Evolutionary conservation across 2,797 vertebrate genomes (phyloP).

Genomic region (Anomalospiza imberbis): DNA sequence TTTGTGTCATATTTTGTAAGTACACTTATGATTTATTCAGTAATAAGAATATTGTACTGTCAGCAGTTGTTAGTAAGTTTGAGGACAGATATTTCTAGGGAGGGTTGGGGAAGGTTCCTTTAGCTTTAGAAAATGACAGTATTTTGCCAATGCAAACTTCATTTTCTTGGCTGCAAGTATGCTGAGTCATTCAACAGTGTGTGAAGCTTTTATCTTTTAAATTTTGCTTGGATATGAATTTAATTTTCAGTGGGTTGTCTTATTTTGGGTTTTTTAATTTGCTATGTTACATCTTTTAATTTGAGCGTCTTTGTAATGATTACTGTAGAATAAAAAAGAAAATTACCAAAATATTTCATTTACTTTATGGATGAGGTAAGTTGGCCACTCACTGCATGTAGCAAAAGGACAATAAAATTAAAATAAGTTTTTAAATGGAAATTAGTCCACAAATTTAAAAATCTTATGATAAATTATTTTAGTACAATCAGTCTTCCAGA

Average conservation of each 20-base stretch:
- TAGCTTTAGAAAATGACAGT: neutral
- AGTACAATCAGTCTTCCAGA: neutral
- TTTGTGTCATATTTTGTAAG: neutral
- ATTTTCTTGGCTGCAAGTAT: neutral
- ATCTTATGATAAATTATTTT: neutral
- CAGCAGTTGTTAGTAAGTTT: neutral
- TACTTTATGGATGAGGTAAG: neutral
- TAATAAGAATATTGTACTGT: neutral
- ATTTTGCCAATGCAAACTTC: neutral
- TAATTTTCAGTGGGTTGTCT: neutral
- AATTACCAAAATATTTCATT: neutral
- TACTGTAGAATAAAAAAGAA: neutral
- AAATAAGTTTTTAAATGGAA: neutral
- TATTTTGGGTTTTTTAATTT: neutral
- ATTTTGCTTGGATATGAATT: neutral
- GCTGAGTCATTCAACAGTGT: slow-evolving; percentile 13
- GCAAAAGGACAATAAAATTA: neutral
- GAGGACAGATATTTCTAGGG: neutral
- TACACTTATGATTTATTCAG: neutral
- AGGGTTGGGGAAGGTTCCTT: neutral
- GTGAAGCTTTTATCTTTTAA: neutral
- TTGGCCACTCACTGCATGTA: neutral
- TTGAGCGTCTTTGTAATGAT: neutral
- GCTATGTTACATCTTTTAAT: neutral
- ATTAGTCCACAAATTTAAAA: neutral